Conservation (phyloP, 2,888 invertebrate species). For the Prosapia bicincta region DNA sequence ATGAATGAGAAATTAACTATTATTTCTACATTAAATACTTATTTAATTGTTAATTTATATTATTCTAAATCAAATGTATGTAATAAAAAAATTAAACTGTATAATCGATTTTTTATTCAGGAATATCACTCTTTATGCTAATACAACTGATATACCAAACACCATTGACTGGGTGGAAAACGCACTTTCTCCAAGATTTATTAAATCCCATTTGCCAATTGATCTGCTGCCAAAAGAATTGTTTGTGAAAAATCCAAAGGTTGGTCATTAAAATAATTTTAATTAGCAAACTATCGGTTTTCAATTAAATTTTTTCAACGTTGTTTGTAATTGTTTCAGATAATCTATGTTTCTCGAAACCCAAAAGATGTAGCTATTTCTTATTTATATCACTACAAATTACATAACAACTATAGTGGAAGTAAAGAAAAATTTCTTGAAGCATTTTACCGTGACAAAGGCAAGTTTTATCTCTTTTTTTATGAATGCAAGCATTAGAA, state of each 20-base stretch:
- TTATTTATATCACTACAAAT: constrained; percentile 42
- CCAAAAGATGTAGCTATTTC: constrained; percentile 50
- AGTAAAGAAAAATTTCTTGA: constrained; percentile 39
- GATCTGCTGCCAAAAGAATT: constrained; percentile 37
- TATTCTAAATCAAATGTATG: no score
- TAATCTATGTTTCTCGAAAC: constrained; percentile 51
- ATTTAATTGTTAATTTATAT: no score
- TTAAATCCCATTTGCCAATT: constrained; percentile 38
- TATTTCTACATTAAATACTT: no score
- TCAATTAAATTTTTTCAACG: no score
- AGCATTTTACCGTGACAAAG: constrained; percentile 36
- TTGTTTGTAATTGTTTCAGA: no score
- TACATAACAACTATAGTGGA: constrained; percentile 40
- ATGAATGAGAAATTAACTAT: no score
- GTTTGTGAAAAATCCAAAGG: constrained; percentile 37
- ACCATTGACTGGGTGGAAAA: neutral
- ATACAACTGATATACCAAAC: neutral
- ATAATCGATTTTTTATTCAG: neutral
- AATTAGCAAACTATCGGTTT: no score
- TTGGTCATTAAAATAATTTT: no score
- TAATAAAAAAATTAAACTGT: no score
- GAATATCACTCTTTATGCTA: neutral
- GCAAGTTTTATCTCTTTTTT: no score
- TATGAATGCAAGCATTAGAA: no score
- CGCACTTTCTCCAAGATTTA: constrained; percentile 34